Conservation (phyloP, 2,113 vertebrate species). For the Sarotherodon lohbergeri region DNA sequence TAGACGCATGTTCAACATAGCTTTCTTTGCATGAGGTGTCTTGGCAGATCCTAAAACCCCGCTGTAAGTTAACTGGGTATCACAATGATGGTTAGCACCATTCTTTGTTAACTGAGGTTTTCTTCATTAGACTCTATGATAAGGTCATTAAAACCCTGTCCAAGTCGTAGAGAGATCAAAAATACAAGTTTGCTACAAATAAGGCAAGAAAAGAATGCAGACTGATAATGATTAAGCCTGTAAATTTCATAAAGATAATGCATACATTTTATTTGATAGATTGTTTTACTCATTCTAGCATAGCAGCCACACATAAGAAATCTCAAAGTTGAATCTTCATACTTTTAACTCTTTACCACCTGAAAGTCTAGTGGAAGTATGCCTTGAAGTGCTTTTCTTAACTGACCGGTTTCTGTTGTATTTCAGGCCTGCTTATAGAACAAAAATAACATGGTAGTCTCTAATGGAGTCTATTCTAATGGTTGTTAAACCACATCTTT, state of each 20-base stretch:
- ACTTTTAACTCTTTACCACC: background rate
- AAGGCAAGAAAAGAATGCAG: background rate
- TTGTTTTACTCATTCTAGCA: background rate
- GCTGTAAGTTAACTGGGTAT: background rate
- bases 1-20: background rate
- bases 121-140: background rate
- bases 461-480: background rate
- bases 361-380: background rate
- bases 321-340: background rate
- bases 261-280: background rate
- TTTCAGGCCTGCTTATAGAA: background rate
- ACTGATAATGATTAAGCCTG: background rate
- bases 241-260: background rate
- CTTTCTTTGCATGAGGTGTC: background rate
- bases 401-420: background rate
- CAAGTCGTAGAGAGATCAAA: background rate
- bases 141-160: background rate
- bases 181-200: background rate
- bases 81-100: background rate
- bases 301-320: background rate
- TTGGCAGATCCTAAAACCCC: background rate
- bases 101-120: background rate
- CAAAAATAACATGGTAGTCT: background rate
- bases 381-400: background rate
- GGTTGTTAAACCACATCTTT: background rate